A percentile compares a stretch with the other conserved stretches of the same genome.
These are phyloP conservation scores for Chionomys nivalis DNA, from an alignment of 2,113 vertebrate species.

Conservation along the genomic window DNA sequence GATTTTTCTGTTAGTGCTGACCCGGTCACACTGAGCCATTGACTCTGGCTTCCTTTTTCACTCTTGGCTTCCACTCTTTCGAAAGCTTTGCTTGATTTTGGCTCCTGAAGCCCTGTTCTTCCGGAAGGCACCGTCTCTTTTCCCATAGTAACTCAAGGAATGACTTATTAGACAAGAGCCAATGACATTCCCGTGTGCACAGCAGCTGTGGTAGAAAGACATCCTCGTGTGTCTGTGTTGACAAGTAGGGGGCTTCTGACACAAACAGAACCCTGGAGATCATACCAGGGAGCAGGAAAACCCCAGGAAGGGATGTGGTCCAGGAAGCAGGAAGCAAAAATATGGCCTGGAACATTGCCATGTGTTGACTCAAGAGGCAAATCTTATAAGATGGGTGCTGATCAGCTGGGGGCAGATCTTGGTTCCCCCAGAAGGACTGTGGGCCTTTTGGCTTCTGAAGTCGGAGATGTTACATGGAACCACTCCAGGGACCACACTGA, in stretches of 20 bases:
- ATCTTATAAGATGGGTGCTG: background rate
- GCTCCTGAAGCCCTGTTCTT: background rate
- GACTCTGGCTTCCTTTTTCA: background rate
- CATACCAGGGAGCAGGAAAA: background rate
- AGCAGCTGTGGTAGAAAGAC: background rate
- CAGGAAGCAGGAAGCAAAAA: too few relatives aligned
- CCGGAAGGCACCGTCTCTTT: background rate
- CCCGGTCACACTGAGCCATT: rapidly evolving
- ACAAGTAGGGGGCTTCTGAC: background rate
- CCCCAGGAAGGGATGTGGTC: rapidly evolving
- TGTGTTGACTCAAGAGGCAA: background rate
- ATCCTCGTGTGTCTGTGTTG: background rate
- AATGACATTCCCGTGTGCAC: background rate
- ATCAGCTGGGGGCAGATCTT: background rate
- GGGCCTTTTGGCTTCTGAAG: background rate
- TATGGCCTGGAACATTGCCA: too few relatives aligned
- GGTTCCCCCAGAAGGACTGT: too few relatives aligned
- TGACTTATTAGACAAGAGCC: background rate
- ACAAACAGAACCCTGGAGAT: background rate
- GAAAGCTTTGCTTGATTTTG: background rate
- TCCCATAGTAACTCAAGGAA: background rate
- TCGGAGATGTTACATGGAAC: background rate
- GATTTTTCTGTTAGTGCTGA: rapidly evolving
- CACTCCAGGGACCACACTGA: background rate
- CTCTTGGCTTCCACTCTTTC: background rate